Evolutionary conservation across 2,888 invertebrate species (phyloP), one percentile per base, ranked within the genome.

Genomic region (Ditula angustiorana): DNA sequence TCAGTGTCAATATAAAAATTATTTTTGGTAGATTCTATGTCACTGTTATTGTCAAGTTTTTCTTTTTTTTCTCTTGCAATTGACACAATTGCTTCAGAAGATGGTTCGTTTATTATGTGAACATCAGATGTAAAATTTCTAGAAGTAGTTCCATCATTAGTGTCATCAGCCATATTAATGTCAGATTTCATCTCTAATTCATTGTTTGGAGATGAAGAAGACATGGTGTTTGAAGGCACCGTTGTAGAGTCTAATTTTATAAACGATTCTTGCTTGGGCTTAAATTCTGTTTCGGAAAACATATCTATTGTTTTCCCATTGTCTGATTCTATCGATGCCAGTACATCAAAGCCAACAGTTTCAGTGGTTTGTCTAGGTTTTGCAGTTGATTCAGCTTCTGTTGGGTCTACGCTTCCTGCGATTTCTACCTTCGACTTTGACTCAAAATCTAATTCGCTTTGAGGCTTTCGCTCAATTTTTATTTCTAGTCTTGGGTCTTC

Each of bases 71-170:
- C 67, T 33, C 70, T 78, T 64, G 80, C 72, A 61, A 82, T 81
- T 46, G 85, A 80, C 70, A 82, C 78, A 26, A 85, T 78, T 68
- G 81, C 73, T 71, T 83, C 83, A 62, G 82, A 80, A n/a, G 84
- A 79, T 13, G 82, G 77, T 41, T 83, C 83, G 64, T 79, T 81
- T 57, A 80, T 80, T 33, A 78, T 71, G 61, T 82, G 80, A 52
- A 79, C 76, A 66, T 84, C 83, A 2, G 81, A 80, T 67, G 81
- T 71, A 0, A 81, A 81, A 33, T 79, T 72, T 71, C 73, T 80
- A n/a, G 67, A 58, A 24, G 84, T 85, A 5, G 81, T 81, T 0
- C 69, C 75, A 67, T 81, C 77, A 5, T 66, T 58, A 1, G 57
- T 23, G 30, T 47, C 44, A 26, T 62, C 66, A 50, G 67, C 64